phyloP scores from a whole-genome alignment of 1,140 invertebrate genomes.

The Melitaea cinxia region DNA sequence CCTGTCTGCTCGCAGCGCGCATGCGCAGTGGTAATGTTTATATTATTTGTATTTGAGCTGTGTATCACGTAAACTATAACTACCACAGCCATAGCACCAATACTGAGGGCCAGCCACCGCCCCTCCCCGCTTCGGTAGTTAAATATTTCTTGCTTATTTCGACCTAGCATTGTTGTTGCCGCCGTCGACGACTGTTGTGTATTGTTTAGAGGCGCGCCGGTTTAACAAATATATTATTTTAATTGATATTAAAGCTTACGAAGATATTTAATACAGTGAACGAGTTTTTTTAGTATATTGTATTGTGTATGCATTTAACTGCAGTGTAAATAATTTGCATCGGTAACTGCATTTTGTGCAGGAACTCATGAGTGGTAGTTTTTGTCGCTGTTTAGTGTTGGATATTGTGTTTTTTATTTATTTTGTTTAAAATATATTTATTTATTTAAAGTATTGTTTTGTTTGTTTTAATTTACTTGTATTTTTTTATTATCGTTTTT shows the following conservation, averaged over 20 bases:
- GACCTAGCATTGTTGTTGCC: slow-evolving; percentile 82
- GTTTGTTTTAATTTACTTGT: no score
- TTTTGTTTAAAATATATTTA: background rate
- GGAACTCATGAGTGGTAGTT: slow-evolving; percentile 73
- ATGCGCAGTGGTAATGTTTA: slow-evolving; percentile 81
- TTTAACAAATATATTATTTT: slow-evolving; percentile 62
- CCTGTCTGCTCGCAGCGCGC: slow-evolving; percentile 68
- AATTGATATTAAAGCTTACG: slow-evolving; percentile 17
- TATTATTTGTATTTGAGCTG: slow-evolving; percentile 83
- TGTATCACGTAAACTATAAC: slow-evolving; percentile 83
- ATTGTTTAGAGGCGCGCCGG: slow-evolving; percentile 73
- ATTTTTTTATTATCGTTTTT: background rate
- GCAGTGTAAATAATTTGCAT: slow-evolving; percentile 78
- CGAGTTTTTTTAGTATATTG: slow-evolving; percentile 43
- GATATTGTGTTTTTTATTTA: slow-evolving; percentile 17
- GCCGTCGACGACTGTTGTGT: slow-evolving; percentile 77
- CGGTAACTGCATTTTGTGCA: slow-evolving; percentile 57
- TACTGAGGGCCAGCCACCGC: slow-evolving; percentile 75
- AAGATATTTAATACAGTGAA: slow-evolving; percentile 26
- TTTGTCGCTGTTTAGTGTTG: slow-evolving; percentile 73
- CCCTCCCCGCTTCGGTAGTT: slow-evolving; percentile 78
- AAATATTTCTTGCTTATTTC: slow-evolving; percentile 84
- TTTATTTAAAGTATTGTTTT: background rate
- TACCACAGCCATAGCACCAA: slow-evolving; percentile 80
- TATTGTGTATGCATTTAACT: slow-evolving; percentile 57